Conservation (phyloP, 2,113 vertebrate species). For the Trogon surrucura region DNA sequence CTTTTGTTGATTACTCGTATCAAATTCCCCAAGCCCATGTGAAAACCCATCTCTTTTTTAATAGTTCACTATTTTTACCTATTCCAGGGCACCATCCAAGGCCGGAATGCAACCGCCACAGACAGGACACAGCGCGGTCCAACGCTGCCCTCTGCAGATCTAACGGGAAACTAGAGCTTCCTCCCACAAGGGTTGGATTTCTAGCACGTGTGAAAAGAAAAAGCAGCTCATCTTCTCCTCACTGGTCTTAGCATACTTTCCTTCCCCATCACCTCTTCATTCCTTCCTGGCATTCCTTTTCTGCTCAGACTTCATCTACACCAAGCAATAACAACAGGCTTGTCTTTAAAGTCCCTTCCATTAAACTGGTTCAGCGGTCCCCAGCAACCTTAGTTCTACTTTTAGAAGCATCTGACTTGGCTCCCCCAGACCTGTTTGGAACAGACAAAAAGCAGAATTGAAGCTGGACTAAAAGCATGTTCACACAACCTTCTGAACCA, state of each 20-base stretch:
- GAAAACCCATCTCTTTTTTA: neutral
- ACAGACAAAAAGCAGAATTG: neutral
- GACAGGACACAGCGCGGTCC: neutral
- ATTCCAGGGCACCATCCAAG: neutral
- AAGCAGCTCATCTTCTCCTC: neutral
- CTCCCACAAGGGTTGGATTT: neutral
- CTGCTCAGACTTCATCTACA: neutral
- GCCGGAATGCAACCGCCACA: neutral
- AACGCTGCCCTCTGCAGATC: conserved; percentile 58
- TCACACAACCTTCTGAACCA: neutral
- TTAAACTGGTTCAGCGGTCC: neutral
- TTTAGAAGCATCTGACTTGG: neutral
- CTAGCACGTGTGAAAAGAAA: neutral
- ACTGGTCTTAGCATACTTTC: neutral
- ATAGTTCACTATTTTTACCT: conserved; percentile 14
- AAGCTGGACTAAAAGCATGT: neutral
- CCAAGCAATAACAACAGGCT: neutral
- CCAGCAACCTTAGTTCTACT: neutral
- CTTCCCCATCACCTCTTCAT: neutral
- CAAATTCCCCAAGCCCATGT: neutral
- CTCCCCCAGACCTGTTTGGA: neutral
- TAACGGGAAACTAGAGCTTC: neutral
- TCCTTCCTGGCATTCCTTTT: neutral
- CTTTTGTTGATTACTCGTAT: neutral
- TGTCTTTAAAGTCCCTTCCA: neutral